Conservation (phyloP, 1,140 invertebrate genomes). For the Micrasema minimum region DNA sequence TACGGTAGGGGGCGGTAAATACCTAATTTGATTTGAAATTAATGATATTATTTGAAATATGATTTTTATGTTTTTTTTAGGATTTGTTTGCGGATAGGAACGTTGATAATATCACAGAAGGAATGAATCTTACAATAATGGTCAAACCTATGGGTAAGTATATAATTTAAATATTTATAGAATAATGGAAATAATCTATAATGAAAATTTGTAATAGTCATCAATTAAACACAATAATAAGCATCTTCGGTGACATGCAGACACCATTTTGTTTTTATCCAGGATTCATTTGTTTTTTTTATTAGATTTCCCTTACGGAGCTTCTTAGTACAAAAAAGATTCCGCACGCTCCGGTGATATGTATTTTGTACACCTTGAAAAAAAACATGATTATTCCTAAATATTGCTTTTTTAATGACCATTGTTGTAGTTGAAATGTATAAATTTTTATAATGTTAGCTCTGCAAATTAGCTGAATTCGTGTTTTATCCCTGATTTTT, state of each 20-base stretch:
- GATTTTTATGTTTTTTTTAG: constrained; percentile 26
- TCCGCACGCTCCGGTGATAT: no score
- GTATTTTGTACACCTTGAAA: no score
- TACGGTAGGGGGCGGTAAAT: neutral
- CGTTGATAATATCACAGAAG: constrained; percentile 40
- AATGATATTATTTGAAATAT: neutral
- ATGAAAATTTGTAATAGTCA: no score
- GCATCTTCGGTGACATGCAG: neutral
- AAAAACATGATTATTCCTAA: no score
- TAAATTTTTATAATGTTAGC: no score
- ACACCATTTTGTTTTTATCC: neutral
- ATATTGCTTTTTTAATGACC: no score
- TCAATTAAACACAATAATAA: no score
- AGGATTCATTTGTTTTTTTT: neutral
- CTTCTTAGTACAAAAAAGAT: no score
- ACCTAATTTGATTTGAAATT: neutral
- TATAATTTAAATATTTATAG: neutral
- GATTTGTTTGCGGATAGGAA: constrained; percentile 45
- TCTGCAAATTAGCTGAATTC: no score
- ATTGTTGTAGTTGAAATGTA: no score
- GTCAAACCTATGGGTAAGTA: constrained; percentile 47
- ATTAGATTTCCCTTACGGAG: neutral
- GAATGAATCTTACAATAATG: constrained; percentile 26
- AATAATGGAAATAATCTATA: no score
- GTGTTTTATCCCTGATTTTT: no score